Base-by-base conservation (phyloP, 53 echinoderm and acorn worm species). In the Echinarachnius parma region DNA sequence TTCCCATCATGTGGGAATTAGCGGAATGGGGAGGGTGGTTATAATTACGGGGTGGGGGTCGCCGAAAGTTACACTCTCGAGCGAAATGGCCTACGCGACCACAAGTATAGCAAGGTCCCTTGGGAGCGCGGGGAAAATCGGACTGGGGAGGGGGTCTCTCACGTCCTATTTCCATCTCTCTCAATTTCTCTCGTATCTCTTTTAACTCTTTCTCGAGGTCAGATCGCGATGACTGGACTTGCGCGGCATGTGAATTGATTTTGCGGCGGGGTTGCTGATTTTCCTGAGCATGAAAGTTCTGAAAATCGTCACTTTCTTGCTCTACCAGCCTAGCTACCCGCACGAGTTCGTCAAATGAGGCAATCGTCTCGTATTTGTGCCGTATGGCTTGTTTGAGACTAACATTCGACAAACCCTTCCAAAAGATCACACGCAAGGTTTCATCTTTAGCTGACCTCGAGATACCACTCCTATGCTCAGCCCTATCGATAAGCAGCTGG, bases 361-460 rank as follows among this genome's bases (percentile, higher is more conserved):
- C 4, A 16, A 62, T 55, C 4, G 53, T 21, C 16, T 75, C 64
- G 29, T 82, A 69, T 26, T 75, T 59, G 21, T 82, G 82, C 16
- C 82, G 30, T 4, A 75, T 75, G 1, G 75, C 75, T 11, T 60
- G 62, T 24, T 75, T 82, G 1, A 82, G 29, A 4, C 7, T 14
- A 4, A 55, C 75, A 54, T 75, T 28, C 23, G 32, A 34, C 18
- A 82, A 39, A 0, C 75, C 82, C 28, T 60, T 82, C 82, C 82
- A 82, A 62, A 62, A 75, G 1, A 82, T 57, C 1, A 75, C 57
- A 1, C 75, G 14, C 1, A 82, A 56, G 0, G 75, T 69, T 46
- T 82, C 81, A 56, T 75, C 82, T 14, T 60, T 71, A 0, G 75
- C 75, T 2, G 14, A 16, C 3, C 30, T 42, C 1, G 61, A 39